Conservation (phyloP, 1,140 invertebrate species). For the Pemphigus obesinymphae region DNA sequence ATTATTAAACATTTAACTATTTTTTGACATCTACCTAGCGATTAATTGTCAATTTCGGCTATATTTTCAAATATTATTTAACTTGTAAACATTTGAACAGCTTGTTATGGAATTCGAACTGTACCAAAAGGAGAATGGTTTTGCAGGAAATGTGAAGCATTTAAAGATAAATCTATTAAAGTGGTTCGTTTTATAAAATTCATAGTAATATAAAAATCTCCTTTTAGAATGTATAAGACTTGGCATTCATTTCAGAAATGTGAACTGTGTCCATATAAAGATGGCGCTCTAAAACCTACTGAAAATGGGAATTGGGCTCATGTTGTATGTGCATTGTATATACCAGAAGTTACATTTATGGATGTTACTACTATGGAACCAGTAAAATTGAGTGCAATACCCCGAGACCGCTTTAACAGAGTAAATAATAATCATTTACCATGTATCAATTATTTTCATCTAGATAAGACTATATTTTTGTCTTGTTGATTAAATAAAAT, state of each 20-base stretch:
- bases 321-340: constrained; percentile 95
- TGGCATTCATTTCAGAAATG: constrained; percentile 55
- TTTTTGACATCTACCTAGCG: not conserved
- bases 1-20: not conserved
- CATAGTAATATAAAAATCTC: not conserved
- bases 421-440: constrained; percentile 48
- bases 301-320: constrained; percentile 95
- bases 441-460: not conserved
- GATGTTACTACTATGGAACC: constrained; percentile 98
- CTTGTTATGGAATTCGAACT: constrained; percentile 95
- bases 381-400: constrained; percentile 84
- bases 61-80: constrained; percentile 14
- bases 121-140: constrained; percentile 96
- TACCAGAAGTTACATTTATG: constrained; percentile 93
- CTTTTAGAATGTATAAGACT: not conserved
- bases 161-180: constrained; percentile 80
- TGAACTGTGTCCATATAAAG: constrained; percentile 90
- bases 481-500: no score
- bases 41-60: not conserved
- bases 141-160: constrained; percentile 90
- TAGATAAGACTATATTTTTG: not conserved
- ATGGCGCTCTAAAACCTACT: constrained; percentile 92
- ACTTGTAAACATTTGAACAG: constrained; percentile 53
- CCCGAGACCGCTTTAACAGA: constrained; percentile 83
- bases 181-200: constrained; percentile 61